Conservation (phyloP, 2,113 vertebrate species). For the Neodon shergylaensis region DNA sequence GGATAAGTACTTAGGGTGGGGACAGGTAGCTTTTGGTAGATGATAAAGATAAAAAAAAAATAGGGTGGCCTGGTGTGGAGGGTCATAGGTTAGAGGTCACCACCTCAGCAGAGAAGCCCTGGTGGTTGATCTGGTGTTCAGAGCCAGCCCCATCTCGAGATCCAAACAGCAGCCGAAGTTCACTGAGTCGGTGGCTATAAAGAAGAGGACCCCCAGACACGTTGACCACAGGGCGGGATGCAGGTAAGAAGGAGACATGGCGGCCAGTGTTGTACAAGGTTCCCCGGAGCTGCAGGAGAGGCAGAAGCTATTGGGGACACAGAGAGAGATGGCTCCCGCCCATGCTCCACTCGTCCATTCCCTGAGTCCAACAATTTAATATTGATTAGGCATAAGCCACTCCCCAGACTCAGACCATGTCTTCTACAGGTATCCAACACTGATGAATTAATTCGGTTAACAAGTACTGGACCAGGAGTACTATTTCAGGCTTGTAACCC, state of each 20-base stretch:
- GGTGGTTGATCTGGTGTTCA: slow-evolving; percentile 84
- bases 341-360: not conserved
- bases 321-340: not conserved
- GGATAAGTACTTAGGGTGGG: not conserved
- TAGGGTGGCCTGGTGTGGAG: not conserved
- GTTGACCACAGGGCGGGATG: slow-evolving; percentile 83
- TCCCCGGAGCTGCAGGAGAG: slow-evolving; percentile 81
- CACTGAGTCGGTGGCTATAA: slow-evolving; percentile 85
- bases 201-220: slow-evolving; percentile 86
- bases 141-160: slow-evolving; percentile 84
- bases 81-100: not conserved
- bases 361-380: not conserved
- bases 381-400: not conserved
- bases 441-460: not conserved
- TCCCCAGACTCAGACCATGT: not conserved
- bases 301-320: not conserved
- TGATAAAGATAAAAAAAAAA: not conserved
- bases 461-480: not conserved
- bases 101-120: slow-evolving; percentile 84
- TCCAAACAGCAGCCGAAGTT: slow-evolving; percentile 84
- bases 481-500: not conserved
- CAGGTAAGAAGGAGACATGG: slow-evolving; percentile 84
- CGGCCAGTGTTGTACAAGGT: slow-evolving; percentile 85
- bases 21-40: not conserved
- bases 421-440: not conserved